Evolutionary conservation across 1,140 invertebrate genomes (phyloP).

Genomic region (Drosophila ambigua): DNA sequence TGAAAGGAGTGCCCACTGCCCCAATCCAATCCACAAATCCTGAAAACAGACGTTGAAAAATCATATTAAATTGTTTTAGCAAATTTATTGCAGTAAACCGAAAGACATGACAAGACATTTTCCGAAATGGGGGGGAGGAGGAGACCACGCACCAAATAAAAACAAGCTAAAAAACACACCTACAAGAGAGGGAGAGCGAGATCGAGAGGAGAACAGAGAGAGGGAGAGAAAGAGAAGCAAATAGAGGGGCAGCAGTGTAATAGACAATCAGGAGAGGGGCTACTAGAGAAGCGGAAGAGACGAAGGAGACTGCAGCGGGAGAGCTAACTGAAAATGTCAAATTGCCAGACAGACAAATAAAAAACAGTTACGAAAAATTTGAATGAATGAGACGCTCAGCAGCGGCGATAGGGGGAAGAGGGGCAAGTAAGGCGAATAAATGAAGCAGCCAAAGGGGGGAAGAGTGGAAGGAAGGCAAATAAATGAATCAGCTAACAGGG

Average conservation of each 20-base stretch:
- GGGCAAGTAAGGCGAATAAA: slow-evolving; percentile 7
- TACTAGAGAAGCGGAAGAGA: background rate
- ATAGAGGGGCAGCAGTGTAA: too few relatives aligned
- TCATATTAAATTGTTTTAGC: slow-evolving; percentile 73
- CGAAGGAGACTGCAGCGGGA: slow-evolving; percentile 11
- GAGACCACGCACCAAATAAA: slow-evolving; percentile 50
- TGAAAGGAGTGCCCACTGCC: background rate
- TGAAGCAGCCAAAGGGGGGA: slow-evolving; percentile 19
- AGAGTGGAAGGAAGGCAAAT: too few relatives aligned
- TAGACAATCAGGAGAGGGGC: background rate
- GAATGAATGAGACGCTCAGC: slow-evolving; percentile 44
- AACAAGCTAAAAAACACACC: slow-evolving; percentile 55
- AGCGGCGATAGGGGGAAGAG: background rate
- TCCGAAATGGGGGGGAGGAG: slow-evolving; percentile 2
- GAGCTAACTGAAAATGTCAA: slow-evolving; percentile 67
- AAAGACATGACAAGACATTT: slow-evolving; percentile 60
- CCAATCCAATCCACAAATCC: slow-evolving; percentile 32
- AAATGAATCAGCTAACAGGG: too few relatives aligned
- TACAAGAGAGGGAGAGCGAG: slow-evolving; percentile 4
- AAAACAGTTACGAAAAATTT: slow-evolving; percentile 63
- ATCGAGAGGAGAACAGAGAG: background rate
- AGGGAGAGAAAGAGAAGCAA: background rate
- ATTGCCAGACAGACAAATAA: slow-evolving; percentile 61
- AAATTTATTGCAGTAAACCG: slow-evolving; percentile 71
- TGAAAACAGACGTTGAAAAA: slow-evolving; percentile 21